Conservation (phyloP, 1,140 invertebrate genomes). For the Pantala flavescens region DNA sequence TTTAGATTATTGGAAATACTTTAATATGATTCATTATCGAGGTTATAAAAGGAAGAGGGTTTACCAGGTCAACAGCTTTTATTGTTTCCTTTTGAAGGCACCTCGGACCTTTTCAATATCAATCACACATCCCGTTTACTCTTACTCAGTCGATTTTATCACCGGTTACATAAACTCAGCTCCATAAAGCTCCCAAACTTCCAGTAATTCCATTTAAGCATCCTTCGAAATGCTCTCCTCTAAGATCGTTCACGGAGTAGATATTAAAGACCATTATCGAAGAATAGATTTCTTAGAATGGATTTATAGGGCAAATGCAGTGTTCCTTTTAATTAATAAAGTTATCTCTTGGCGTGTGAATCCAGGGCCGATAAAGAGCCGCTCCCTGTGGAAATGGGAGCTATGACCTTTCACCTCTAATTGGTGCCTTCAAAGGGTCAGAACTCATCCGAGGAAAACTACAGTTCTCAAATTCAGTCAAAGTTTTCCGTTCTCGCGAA, state of each 20-base stretch:
- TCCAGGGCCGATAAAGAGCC: neutral
- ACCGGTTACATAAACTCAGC: too few relatives aligned
- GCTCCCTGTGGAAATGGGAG: neutral
- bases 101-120: too few relatives aligned
- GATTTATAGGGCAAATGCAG: neutral
- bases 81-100: too few relatives aligned
- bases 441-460: neutral
- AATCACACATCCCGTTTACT: too few relatives aligned
- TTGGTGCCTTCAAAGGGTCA: neutral
- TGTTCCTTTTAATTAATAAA: constrained; percentile 9
- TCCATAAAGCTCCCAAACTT: too few relatives aligned
- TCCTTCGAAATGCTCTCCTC: too few relatives aligned
- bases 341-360: neutral
- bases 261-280: neutral
- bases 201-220: too few relatives aligned
- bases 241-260: neutral
- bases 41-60: too few relatives aligned
- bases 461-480: neutral
- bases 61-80: too few relatives aligned
- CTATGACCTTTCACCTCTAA: neutral
- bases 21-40: too few relatives aligned
- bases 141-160: too few relatives aligned
- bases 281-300: neutral
- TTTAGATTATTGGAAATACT: too few relatives aligned
- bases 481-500: neutral